These are phyloP conservation scores for Brevimyrus niger DNA, from an alignment of 2,113 vertebrate species.

Conservation along the genomic window DNA sequence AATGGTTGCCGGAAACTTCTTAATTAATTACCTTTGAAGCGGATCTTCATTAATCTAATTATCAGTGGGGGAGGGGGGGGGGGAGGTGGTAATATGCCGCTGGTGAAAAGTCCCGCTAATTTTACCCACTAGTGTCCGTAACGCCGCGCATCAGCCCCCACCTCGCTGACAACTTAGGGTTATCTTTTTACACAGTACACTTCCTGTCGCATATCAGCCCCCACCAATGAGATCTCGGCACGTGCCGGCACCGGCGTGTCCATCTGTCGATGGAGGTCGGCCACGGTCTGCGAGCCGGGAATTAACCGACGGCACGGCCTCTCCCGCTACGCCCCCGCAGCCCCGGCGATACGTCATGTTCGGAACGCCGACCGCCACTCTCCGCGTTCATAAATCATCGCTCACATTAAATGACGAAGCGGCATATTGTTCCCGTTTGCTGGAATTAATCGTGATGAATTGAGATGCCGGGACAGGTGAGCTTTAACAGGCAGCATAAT, in stretches of 20 bases:
- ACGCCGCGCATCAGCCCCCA: too few relatives aligned
- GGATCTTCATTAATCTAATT: background rate
- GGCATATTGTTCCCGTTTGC: conserved; percentile 47
- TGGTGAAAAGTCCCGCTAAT: background rate
- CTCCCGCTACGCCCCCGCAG: background rate
- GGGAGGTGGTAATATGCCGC: background rate
- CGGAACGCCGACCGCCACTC: background rate
- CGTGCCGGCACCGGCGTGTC: background rate
- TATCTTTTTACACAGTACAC: background rate
- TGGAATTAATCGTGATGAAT: conserved; percentile 72
- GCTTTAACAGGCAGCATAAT: conserved; percentile 62
- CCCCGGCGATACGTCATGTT: background rate
- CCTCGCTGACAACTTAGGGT: background rate
- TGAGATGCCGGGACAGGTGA: conserved; percentile 53
- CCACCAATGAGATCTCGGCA: background rate
- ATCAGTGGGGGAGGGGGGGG: background rate
- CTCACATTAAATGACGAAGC: conserved; percentile 53
- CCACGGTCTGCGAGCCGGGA: background rate
- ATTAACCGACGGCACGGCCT: background rate
- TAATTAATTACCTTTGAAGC: background rate
- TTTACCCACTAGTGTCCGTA: background rate
- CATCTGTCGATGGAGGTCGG: background rate
- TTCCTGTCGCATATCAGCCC: too few relatives aligned
- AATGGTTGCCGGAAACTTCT: background rate
- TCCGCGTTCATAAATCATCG: background rate